phyloP scores from a whole-genome alignment of 2,797 vertebrate genomes.

The Protonibea diacanthus region DNA sequence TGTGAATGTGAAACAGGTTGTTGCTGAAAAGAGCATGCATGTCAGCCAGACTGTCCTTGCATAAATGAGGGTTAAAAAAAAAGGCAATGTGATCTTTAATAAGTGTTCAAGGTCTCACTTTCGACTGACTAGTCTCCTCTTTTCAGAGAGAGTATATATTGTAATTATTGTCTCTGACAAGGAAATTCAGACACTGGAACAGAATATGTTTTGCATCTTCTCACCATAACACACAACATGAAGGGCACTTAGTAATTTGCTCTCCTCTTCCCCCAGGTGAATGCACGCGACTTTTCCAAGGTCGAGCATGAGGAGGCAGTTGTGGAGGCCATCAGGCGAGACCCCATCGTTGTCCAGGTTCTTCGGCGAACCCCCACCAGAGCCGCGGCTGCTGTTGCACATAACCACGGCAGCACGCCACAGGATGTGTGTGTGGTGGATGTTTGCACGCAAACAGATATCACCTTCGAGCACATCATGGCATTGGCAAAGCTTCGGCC shows the following conservation, averaged over 20 bases:
- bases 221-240: not conserved
- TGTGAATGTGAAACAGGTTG: constrained; percentile 46
- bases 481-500: constrained; percentile 93
- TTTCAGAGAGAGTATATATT: not conserved
- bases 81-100: constrained; percentile 5
- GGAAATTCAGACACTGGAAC: not conserved
- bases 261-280: constrained; percentile 85
- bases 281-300: constrained; percentile 94
- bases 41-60: constrained; percentile 9
- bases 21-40: constrained; percentile 30
- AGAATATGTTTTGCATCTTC: not conserved
- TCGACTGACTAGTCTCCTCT: not conserved
- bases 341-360: constrained; percentile 96
- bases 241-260: not conserved
- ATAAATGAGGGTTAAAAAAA: constrained; percentile 37
- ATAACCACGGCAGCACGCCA: constrained; percentile 65
- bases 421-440: constrained; percentile 89
- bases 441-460: constrained; percentile 96
- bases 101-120: constrained; percentile 9
- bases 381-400: constrained; percentile 56
- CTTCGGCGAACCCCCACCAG: constrained; percentile 86
- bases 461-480: constrained; percentile 98
- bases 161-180: not conserved
- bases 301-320: constrained; percentile 91
- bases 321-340: constrained; percentile 92